Conservation (phyloP, 2,113 vertebrate species). For the Pelecanoides urinatrix region DNA sequence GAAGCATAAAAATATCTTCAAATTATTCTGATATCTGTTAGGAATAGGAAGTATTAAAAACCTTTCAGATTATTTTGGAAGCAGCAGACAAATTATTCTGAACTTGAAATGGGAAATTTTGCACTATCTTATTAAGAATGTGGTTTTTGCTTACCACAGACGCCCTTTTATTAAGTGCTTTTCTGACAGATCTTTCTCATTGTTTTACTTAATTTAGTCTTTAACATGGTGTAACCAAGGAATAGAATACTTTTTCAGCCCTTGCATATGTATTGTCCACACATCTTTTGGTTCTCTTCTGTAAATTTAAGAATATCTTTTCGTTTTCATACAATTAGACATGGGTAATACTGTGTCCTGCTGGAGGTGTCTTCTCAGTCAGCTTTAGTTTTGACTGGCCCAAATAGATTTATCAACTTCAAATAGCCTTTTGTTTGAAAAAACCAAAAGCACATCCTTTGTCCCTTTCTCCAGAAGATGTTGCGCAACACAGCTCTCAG, state of each 20-base stretch:
- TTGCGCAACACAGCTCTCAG: not conserved
- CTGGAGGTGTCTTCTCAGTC: not conserved
- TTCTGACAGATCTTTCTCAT: not conserved
- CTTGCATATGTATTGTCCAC: not conserved
- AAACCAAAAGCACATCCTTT: not conserved
- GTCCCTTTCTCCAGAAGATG: not conserved
- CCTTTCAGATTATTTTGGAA: slow-evolving; percentile 23
- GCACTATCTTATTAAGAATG: not conserved
- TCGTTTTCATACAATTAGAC: not conserved
- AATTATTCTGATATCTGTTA: not conserved
- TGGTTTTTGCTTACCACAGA: not conserved
- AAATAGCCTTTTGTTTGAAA: not conserved
- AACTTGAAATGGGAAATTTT: not conserved
- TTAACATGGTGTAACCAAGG: not conserved
- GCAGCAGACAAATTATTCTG: not conserved
- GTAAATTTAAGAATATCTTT: not conserved
- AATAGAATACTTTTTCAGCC: not conserved
- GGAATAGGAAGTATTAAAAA: slow-evolving; percentile 43
- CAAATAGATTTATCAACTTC: not conserved
- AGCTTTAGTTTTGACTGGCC: not conserved
- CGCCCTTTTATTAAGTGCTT: not conserved
- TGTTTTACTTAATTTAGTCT: not conserved
- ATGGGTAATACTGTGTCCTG: not conserved
- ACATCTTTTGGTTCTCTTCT: not conserved
- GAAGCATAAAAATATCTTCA: not conserved